These are phyloP conservation scores for honey bee (Apis mellifera) DNA, from an alignment of 1,140 invertebrate genomes.

Conservation along the genomic window Amel_HAv3.1 CM009946.2:2715001-2715500, in stretches of 20 bases:
- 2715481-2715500: slow-evolving; percentile 5
- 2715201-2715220: slow-evolving; percentile 82
- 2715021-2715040: slow-evolving; percentile 86
- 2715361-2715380: slow-evolving; percentile 28
- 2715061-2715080: slow-evolving; percentile 63
- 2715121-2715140: slow-evolving; percentile 83
- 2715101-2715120: not conserved
- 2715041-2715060: slow-evolving; percentile 89
- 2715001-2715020: slow-evolving; percentile 92
- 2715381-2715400: slow-evolving; percentile 33
- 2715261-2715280: no score
- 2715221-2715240: slow-evolving; percentile 77
- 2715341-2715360: slow-evolving; percentile 36
- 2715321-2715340: not conserved
- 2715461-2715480: slow-evolving; percentile 51
- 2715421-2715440: slow-evolving; percentile 27
- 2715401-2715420: slow-evolving; percentile 49
- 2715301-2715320: no score
- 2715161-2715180: slow-evolving; percentile 87
- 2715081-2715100: not conserved
- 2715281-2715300: no score
- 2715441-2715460: slow-evolving; percentile 45
- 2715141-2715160: slow-evolving; percentile 86
- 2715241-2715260: slow-evolving; percentile 72
- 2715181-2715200: slow-evolving; percentile 84